phyloP scores from a whole-genome alignment of 2,113 vertebrate species.

The Tylochromis polylepis region DNA sequence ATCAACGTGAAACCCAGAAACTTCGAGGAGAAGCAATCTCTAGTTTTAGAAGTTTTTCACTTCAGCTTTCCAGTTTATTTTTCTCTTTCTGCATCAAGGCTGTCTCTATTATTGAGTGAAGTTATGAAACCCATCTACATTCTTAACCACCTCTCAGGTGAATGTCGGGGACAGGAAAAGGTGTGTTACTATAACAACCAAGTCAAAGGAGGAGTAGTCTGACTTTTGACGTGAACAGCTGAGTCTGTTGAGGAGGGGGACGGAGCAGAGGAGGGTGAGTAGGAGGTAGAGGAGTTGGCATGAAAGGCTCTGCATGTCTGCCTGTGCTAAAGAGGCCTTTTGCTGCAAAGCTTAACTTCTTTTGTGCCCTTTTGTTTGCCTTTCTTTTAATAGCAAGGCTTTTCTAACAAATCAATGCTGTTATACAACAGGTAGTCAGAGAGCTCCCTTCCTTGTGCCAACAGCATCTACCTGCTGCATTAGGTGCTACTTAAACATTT shows the following conservation, averaged over 20 bases:
- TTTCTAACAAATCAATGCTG: slow-evolving; percentile 58
- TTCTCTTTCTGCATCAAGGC: slow-evolving; percentile 33
- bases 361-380: slow-evolving; percentile 32
- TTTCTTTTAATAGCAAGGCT: slow-evolving; percentile 47
- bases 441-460: slow-evolving; percentile 20
- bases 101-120: slow-evolving; percentile 26
- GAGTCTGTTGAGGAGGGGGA: slow-evolving; percentile 21
- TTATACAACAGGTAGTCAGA: slow-evolving; percentile 62
- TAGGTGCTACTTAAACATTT: slow-evolving; percentile 23
- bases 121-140: slow-evolving; percentile 60
- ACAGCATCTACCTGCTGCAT: slow-evolving; percentile 20
- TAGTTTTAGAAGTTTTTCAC: neutral
- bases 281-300: slow-evolving; percentile 7
- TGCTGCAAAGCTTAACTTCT: slow-evolving; percentile 15
- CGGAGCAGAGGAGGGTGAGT: neutral
- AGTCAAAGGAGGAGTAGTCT: slow-evolving; percentile 36
- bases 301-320: slow-evolving; percentile 17
- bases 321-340: slow-evolving; percentile 8
- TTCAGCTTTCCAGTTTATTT: neutral
- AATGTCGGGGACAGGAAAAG: slow-evolving; percentile 24
- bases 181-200: slow-evolving; percentile 60
- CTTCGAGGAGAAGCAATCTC: neutral
- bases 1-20: neutral
- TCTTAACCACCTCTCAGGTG: slow-evolving; percentile 51
- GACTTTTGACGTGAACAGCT: slow-evolving; percentile 34